phyloP scores from a whole-genome alignment of 2,113 vertebrate species.

The Trachemys scripta region DNA sequence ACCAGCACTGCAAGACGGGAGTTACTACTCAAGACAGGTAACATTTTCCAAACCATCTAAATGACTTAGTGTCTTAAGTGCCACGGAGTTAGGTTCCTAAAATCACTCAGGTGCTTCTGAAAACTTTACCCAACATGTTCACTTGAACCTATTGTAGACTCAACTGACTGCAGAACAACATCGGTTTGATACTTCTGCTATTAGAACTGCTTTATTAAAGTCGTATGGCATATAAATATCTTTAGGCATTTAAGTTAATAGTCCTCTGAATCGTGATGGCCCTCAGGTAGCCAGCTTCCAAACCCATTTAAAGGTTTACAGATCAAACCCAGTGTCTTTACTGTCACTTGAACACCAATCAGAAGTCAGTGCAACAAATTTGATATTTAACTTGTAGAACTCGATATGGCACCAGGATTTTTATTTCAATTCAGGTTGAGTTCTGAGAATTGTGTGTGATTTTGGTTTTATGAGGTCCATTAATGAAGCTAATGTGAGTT shows the following conservation, averaged over 20 bases:
- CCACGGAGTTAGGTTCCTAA: fast-evolving
- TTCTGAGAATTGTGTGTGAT: neutral
- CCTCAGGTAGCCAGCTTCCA: neutral
- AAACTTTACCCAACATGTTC: neutral
- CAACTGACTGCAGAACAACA: neutral
- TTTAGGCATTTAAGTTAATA: neutral
- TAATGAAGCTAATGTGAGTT: constrained; percentile 10
- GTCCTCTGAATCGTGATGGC: neutral
- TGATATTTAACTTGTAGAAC: neutral
- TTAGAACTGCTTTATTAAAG: neutral
- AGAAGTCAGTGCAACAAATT: neutral
- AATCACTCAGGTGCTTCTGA: neutral
- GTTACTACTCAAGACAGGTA: neutral
- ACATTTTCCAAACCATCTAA: neutral
- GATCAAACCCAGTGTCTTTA: constrained; percentile 40
- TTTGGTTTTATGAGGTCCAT: constrained; percentile 3
- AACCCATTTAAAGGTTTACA: neutral
- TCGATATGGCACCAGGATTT: constrained; percentile 17
- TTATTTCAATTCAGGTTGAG: neutral
- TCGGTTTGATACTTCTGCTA: neutral
- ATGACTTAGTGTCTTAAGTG: neutral
- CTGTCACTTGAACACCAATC: neutral
- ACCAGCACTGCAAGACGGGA: neutral
- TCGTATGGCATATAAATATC: neutral
- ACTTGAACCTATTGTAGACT: neutral